Evolutionary conservation across 2,113 vertebrate species (phyloP).

Genomic region (Rhineura floridana): DNA sequence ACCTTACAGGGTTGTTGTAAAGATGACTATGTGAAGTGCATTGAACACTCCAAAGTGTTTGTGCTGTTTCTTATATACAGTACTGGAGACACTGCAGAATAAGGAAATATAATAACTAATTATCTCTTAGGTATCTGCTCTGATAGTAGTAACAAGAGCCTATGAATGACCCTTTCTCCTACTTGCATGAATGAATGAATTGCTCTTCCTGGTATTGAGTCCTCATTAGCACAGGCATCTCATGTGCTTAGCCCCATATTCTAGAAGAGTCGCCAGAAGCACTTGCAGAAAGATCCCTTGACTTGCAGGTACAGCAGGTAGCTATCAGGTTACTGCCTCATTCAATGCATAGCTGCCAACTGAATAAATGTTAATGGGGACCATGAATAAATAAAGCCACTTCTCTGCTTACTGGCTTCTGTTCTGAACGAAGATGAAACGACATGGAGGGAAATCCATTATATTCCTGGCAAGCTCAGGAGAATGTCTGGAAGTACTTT

Average conservation of each 20-base stretch:
- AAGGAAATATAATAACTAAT: neutral
- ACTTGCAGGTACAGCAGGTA: slow-evolving; percentile 16
- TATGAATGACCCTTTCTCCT: slow-evolving; percentile 30
- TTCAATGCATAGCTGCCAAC: slow-evolving; percentile 36
- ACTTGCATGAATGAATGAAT: slow-evolving; percentile 19
- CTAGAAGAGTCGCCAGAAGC: slow-evolving; percentile 49
- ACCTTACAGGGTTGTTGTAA: neutral
- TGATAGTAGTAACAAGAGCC: neutral
- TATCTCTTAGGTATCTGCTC: neutral
- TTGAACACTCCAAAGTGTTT: neutral
- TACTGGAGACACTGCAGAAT: neutral
- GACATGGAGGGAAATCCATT: neutral
- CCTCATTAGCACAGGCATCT: neutral
- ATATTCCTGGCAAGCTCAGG: neutral
- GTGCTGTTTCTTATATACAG: neutral
- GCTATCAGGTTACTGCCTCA: slow-evolving; percentile 60
- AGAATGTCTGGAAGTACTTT: slow-evolving; percentile 30
- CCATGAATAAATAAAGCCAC: slow-evolving; percentile 71
- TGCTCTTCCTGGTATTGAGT: slow-evolving; percentile 3
- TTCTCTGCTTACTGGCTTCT: slow-evolving; percentile 60
- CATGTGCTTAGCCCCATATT: slow-evolving; percentile 16
- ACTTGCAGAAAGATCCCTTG: accelerated
- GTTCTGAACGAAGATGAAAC: slow-evolving; percentile 46
- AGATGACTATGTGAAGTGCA: neutral
- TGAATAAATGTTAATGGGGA: slow-evolving; percentile 70